These are phyloP conservation scores for Bombus waltoni DNA, from an alignment of 1,140 invertebrate genomes.

Conservation along the genomic window DNA sequence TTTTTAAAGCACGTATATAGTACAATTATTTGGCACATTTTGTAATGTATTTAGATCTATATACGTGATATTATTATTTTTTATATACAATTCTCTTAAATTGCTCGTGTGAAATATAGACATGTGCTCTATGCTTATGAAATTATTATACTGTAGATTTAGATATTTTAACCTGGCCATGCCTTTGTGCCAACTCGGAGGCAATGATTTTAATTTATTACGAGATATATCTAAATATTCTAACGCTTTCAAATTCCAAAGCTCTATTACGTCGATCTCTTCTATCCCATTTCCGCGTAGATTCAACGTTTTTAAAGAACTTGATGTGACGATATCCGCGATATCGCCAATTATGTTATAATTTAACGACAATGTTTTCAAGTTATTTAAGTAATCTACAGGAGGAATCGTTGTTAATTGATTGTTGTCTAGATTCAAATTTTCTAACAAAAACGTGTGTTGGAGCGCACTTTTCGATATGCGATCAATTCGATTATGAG, in stretches of 20 bases:
- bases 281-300: slow-evolving; percentile 42
- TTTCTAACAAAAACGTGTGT: not conserved
- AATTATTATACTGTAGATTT: slow-evolving; percentile 38
- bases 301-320: slow-evolving; percentile 10
- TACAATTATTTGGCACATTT: slow-evolving; percentile 1
- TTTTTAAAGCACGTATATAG: slow-evolving; percentile 12
- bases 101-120: not conserved
- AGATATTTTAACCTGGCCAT: slow-evolving; percentile 16
- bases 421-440: slow-evolving; percentile 45
- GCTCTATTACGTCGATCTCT: not conserved
- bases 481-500: not conserved
- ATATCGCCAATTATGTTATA: slow-evolving; percentile 39
- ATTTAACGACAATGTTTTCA: slow-evolving; percentile 18
- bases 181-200: not conserved
- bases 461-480: fast-evolving
- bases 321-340: fast-evolving
- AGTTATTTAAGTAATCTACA: not conserved
- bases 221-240: slow-evolving; percentile 46
- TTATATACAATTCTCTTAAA: slow-evolving; percentile 38
- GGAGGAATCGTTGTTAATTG: not conserved
- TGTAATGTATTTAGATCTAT: not conserved
- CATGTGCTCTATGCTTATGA: not conserved
- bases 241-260: not conserved
- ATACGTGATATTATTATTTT: slow-evolving; percentile 3
- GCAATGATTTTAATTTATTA: slow-evolving; percentile 27